These are phyloP conservation scores for Porites australiensis DNA, from an alignment of 64 coral and sea anemone species.

Conservation along the genomic window DNA sequence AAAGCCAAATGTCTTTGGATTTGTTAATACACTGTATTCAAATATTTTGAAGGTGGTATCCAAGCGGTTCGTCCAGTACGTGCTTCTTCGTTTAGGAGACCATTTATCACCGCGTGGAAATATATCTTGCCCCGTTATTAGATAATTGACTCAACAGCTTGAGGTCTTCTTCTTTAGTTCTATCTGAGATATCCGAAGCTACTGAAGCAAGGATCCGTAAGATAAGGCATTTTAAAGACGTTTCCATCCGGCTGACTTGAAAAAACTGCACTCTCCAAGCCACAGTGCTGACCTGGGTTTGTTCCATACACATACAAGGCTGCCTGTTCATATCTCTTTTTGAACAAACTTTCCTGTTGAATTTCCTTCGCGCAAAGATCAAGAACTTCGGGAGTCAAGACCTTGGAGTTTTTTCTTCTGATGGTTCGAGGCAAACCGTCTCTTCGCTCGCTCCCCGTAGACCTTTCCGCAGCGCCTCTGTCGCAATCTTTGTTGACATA, in stretches of 20 bases:
- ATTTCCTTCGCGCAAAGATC: conserved; percentile 53
- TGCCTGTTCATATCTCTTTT: conserved; percentile 42
- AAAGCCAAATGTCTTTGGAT: background rate
- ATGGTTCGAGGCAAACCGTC: background rate
- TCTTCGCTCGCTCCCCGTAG: background rate
- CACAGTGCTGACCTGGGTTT: conserved; percentile 16
- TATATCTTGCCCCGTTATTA: background rate
- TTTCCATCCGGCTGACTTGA: conserved; percentile 25
- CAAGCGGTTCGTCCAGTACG: background rate
- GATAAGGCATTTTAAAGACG: conserved; percentile 41
- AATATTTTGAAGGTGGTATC: background rate
- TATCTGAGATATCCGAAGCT: conserved; percentile 38
- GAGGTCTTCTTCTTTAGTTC: background rate
- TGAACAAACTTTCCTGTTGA: conserved; percentile 40
- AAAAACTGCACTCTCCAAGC: background rate
- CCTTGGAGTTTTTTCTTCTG: conserved; percentile 27
- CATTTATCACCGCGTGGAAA: background rate
- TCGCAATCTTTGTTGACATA: background rate
- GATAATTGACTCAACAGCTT: background rate
- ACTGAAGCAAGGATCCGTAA: conserved; percentile 32
- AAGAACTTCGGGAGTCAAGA: conserved; percentile 25
- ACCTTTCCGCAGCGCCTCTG: background rate
- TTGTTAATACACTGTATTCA: background rate
- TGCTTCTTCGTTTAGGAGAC: background rate
- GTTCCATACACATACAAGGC: conserved; percentile 41